These are phyloP conservation scores for Caradrina clavipalpis DNA, from an alignment of 2,888 invertebrate genomes.

Conservation along the genomic window DNA sequence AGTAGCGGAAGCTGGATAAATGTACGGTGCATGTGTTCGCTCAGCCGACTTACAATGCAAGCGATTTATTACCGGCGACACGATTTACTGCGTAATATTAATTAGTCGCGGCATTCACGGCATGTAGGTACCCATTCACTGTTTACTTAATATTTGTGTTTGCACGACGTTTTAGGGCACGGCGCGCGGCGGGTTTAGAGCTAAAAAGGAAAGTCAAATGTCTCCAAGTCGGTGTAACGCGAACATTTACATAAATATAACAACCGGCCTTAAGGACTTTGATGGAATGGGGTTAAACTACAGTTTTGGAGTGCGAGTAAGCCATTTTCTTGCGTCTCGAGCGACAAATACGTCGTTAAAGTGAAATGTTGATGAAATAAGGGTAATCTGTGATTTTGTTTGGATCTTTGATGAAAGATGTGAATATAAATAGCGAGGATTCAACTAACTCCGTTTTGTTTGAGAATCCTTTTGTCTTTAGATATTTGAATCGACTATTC, in stretches of 20 bases:
- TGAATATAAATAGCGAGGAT: constrained; percentile 16
- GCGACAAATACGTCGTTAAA: constrained; percentile 44
- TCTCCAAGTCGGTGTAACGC: constrained; percentile 55
- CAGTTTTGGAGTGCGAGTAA: constrained; percentile 48
- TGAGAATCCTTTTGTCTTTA: constrained; percentile 13
- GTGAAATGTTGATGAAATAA: constrained; percentile 51
- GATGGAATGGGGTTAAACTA: constrained; percentile 56
- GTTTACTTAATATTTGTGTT: constrained; percentile 50
- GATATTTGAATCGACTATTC: background rate
- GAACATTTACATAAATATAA: constrained; percentile 60
- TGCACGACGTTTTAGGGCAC: constrained; percentile 24
- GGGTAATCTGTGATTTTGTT: constrained; percentile 35
- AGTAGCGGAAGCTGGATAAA: constrained; percentile 66
- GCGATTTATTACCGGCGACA: constrained; percentile 43
- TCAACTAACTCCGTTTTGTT: constrained; percentile 11
- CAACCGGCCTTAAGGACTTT: constrained; percentile 55
- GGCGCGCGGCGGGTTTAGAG: constrained; percentile 13
- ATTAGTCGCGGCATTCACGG: constrained; percentile 42
- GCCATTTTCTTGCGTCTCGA: constrained; percentile 33
- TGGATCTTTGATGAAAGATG: constrained; percentile 33
- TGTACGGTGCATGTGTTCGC: constrained; percentile 59
- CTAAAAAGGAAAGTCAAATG: constrained; percentile 46
- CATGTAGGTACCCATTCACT: constrained; percentile 27
- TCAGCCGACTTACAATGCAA: constrained; percentile 48
- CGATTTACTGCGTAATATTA: constrained; percentile 42